Base-by-base conservation (phyloP, 2,888 invertebrate species). In the Cheilosia urbana region DNA sequence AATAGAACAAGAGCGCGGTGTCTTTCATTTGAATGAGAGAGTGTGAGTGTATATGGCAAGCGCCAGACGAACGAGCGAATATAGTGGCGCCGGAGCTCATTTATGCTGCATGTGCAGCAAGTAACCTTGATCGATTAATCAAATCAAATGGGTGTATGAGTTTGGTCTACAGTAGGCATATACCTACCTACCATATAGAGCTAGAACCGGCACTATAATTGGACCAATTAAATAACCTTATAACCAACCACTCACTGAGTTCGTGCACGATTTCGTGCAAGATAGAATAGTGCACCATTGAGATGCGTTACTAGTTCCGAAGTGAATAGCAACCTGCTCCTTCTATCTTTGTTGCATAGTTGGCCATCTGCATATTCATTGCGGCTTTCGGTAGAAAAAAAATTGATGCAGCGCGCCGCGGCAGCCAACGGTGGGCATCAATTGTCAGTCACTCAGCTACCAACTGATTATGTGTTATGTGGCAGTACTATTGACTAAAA, bases 121-220 rank as follows among this genome's bases (percentile, higher is more conserved):
- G 81, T 85, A 85, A 85, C 85, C 85, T 85, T 85, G 85, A 81
- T 81, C 85, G 85, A 85, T 85, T 85, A 85, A 85, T 85, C 85
- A 85, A 85, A 85, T 81, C 76, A 85, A 85, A 80, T 77, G 81
- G 85, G 81, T 81, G 77, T 85, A 85, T 62, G 63, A 66, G 62
- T 85, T 81, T 81, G 47, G 80, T 80, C 75, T 84, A 76, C 37
- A 37, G 13, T 37, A n/a, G n/a, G n/a, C n/a, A n/a, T n/a, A 68
- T 77, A 76, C 72, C 81, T 68, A 62, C 72, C 68, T 17, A 45
- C 15, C 65, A 40, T 81, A 81, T 66, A 40, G 53, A 73, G 76
- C 62, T 68, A 85, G 72, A 76, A 85, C 81, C 85, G 71, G 85
- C 85, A 85, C 45, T 66, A 81, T 85, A 85, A 85, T 85, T 85